Conservation (phyloP, 1,140 invertebrate genomes). For the Megathymus violae region DNA sequence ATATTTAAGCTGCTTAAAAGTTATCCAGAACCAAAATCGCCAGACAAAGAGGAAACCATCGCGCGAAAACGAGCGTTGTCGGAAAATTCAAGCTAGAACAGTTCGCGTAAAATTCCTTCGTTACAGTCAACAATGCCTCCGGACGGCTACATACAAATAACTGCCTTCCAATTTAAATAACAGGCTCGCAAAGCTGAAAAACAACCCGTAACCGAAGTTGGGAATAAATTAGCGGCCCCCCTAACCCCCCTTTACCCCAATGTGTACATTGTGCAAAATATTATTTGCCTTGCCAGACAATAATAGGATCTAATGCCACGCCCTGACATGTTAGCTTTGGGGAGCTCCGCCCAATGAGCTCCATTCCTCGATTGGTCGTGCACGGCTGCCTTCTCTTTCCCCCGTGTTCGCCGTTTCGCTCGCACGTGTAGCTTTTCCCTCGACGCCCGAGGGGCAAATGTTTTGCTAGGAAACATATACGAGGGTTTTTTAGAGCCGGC, state of each 20-base stretch:
- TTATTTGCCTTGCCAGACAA: constrained; percentile 82
- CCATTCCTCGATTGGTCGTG: constrained; percentile 57
- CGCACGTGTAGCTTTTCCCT: constrained; percentile 73
- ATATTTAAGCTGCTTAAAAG: background rate
- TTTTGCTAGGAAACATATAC: constrained; percentile 81
- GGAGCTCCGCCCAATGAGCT: constrained; percentile 58
- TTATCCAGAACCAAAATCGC: constrained; percentile 1
- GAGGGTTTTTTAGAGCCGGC: constrained; percentile 71
- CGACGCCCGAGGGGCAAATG: constrained; percentile 81
- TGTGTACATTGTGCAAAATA: constrained; percentile 83
- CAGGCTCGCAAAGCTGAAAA: constrained; percentile 82
- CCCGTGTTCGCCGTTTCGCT: constrained; percentile 39
- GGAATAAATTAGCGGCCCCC: constrained; percentile 80
- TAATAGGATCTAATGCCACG: constrained; percentile 81
- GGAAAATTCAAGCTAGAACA: constrained; percentile 27
- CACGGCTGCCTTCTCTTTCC: constrained; percentile 43
- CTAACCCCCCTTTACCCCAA: constrained; percentile 67
- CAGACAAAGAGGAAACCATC: constrained; percentile 9
- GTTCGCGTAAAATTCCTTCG: constrained; percentile 71
- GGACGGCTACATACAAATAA: constrained; percentile 79
- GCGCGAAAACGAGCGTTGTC: constrained; percentile 3
- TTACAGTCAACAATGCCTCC: constrained; percentile 72
- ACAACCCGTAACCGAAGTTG: constrained; percentile 82
- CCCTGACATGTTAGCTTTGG: constrained; percentile 81
- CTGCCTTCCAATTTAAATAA: constrained; percentile 82